phyloP scores from a whole-genome alignment of 2,797 vertebrate genomes.

The Periophthalmus magnuspinnatus region DNA sequence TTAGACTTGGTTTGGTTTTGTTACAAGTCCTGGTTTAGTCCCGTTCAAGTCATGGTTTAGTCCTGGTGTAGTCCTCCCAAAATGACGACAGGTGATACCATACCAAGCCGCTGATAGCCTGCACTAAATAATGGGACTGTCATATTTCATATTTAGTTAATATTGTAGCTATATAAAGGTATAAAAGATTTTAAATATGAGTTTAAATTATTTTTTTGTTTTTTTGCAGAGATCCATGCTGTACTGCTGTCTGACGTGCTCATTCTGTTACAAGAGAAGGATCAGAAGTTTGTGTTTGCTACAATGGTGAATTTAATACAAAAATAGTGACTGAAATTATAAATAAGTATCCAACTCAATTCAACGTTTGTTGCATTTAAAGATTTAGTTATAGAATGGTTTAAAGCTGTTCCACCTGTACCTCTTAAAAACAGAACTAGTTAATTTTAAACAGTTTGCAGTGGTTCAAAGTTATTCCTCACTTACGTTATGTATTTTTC shows the following conservation, averaged over 20 bases:
- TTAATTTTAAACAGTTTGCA: too few species aligned
- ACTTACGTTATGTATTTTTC: too few species aligned
- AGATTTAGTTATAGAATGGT: too few species aligned
- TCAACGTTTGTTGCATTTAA: too few species aligned
- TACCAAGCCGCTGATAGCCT: neutral
- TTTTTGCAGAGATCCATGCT: constrained; percentile 82
- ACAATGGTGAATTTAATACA: constrained; percentile 80
- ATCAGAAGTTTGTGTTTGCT: constrained; percentile 90
- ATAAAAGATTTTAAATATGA: neutral
- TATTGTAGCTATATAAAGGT: neutral
- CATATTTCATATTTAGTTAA: neutral
- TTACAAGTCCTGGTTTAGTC: too few species aligned
- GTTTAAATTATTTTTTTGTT: constrained; percentile 3
- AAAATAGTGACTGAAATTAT: too few species aligned
- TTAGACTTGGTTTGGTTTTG: too few species aligned
- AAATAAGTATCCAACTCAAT: too few species aligned
- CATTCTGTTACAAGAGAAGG: constrained; percentile 95
- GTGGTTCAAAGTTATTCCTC: too few species aligned
- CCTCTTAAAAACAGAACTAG: too few species aligned
- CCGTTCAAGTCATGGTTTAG: too few species aligned
- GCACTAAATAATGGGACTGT: neutral
- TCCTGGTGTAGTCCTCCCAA: neutral
- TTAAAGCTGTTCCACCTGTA: too few species aligned
- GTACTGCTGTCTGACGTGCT: constrained; percentile 89
- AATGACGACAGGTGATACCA: neutral